Conservation (phyloP, 2,888 invertebrate genomes). For the Lithodes maja region DNA sequence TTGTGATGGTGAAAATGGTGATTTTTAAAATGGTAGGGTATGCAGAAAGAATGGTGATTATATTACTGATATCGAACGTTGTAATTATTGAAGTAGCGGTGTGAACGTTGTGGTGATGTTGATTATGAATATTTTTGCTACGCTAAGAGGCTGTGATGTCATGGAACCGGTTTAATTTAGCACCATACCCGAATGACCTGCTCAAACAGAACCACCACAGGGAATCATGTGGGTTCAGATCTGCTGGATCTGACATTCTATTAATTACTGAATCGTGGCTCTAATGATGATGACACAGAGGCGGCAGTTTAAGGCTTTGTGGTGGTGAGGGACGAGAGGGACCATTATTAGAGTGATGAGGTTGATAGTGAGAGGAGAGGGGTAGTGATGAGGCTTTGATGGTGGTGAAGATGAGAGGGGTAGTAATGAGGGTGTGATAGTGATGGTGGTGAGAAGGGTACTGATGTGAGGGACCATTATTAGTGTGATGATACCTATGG, state of each 20-base stretch:
- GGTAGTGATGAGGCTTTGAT: background rate
- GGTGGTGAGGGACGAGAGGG: background rate
- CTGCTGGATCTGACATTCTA: slow-evolving; percentile 9
- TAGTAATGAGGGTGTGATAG: background rate
- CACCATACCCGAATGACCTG: background rate
- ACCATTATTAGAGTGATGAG: background rate
- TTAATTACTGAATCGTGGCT: slow-evolving; percentile 29
- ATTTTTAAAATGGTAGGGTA: too few relatives aligned
- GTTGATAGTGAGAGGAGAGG: background rate
- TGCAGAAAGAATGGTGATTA: too few relatives aligned
- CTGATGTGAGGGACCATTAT: background rate
- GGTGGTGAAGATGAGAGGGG: background rate
- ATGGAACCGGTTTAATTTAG: too few relatives aligned
- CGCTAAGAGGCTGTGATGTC: too few relatives aligned
- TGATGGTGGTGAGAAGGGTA: background rate
- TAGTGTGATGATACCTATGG: too few relatives aligned
- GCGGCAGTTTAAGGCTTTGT: slow-evolving; percentile 13
- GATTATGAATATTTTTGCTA: too few relatives aligned
- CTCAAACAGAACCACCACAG: background rate
- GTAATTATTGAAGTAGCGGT: too few relatives aligned
- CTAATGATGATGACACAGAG: slow-evolving; percentile 36
- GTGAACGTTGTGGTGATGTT: too few relatives aligned
- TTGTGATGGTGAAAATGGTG: too few relatives aligned
- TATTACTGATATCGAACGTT: too few relatives aligned
- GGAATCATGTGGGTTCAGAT: background rate